phyloP scores from a whole-genome alignment of 2,113 vertebrate species.

The Boulengeromyrus knoepffleri region DNA sequence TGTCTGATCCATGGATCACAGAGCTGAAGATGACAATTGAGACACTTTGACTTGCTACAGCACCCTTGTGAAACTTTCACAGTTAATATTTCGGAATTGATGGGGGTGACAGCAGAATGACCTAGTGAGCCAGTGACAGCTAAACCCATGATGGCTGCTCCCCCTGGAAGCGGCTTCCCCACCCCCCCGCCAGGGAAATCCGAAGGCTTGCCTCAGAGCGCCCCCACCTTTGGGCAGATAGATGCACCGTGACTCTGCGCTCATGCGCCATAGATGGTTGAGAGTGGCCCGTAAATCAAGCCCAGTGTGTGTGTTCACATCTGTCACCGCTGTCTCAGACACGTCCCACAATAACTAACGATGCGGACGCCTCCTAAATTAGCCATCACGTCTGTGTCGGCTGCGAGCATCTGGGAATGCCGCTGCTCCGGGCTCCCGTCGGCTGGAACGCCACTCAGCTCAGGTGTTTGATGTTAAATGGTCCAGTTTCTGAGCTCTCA shows the following conservation, averaged over 20 bases:
- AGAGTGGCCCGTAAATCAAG: background rate
- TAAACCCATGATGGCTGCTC: background rate
- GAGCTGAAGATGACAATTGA: background rate
- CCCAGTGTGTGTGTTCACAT: background rate
- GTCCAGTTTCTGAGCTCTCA: background rate
- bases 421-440: background rate
- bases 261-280: background rate
- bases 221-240: background rate
- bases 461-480: background rate
- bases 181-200: background rate
- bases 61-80: background rate
- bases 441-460: background rate
- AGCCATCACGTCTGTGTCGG: background rate
- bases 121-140: background rate
- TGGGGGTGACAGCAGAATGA: background rate
- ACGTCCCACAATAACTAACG: background rate
- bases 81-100: background rate
- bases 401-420: background rate
- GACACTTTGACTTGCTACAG: background rate
- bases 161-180: background rate
- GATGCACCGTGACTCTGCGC: background rate
- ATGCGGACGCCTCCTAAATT: background rate
- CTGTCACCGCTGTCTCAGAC: background rate
- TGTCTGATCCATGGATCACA: background rate
- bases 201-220: background rate